Evolutionary conservation across 2,888 invertebrate species (phyloP).

Genomic region (Byasa hedistus): DNA sequence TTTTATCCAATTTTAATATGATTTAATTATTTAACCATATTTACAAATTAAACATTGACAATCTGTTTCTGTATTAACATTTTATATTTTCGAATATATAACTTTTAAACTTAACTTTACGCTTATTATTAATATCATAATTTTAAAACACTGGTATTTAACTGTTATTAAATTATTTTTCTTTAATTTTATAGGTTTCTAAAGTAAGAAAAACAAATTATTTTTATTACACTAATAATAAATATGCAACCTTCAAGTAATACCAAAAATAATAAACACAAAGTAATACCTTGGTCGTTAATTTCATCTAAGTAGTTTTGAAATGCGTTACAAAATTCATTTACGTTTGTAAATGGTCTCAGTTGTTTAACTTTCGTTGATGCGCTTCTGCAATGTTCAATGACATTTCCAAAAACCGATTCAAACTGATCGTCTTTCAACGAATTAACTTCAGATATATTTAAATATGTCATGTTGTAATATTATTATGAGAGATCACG

Average conservation of each 20-base stretch:
- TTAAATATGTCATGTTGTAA: conserved; percentile 38
- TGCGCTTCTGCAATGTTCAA: conserved; percentile 80
- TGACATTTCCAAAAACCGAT: conserved; percentile 81
- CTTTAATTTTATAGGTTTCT: too few relatives aligned
- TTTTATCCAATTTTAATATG: neutral
- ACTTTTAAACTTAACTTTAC: too few relatives aligned
- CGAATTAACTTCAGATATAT: conserved; percentile 77
- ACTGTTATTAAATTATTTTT: too few relatives aligned
- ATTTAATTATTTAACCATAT: neutral
- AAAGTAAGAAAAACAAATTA: too few relatives aligned
- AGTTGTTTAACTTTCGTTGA: conserved; percentile 68
- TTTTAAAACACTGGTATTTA: too few relatives aligned
- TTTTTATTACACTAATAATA: neutral
- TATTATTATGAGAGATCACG: neutral
- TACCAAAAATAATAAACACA: neutral
- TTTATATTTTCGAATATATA: too few relatives aligned
- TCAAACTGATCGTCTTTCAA: conserved; percentile 76
- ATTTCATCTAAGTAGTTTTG: conserved; percentile 78
- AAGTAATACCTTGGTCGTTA: conserved; percentile 61
- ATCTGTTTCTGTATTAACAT: too few relatives aligned
- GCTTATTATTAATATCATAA: too few relatives aligned
- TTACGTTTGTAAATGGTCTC: conserved; percentile 74
- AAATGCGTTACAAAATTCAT: conserved; percentile 75
- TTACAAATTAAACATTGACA: too few relatives aligned
- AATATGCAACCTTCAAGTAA: neutral